Conservation (phyloP, 2,797 vertebrate species). For the Synanceia verrucosa region DNA sequence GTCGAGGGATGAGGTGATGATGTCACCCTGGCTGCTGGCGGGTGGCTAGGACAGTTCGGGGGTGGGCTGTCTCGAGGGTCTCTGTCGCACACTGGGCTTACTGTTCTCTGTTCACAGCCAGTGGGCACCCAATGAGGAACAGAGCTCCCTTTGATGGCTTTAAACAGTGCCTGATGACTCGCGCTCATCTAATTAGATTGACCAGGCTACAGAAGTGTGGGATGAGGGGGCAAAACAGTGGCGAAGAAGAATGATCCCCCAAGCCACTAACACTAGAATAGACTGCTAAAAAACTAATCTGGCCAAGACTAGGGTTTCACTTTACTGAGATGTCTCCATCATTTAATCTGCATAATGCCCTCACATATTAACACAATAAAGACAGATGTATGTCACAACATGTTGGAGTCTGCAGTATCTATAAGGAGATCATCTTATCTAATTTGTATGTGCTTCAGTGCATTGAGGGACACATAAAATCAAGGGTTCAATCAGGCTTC, state of each 20-base stretch:
- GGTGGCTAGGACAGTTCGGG: conserved; percentile 49
- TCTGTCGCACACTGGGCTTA: conserved; percentile 72
- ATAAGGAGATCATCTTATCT: neutral
- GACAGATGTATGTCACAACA: conserved; percentile 14
- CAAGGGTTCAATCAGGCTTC: neutral
- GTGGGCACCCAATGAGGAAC: conserved; percentile 78
- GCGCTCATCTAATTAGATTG: conserved; percentile 83
- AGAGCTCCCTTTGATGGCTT: conserved; percentile 84
- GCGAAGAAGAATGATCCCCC: conserved; percentile 59
- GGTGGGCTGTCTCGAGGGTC: conserved; percentile 66
- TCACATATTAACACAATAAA: conserved; percentile 41
- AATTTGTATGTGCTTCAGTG: neutral
- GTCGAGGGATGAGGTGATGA: conserved; percentile 79
- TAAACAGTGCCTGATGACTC: conserved; percentile 86
- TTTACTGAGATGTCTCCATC: conserved; percentile 28
- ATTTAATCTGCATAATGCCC: conserved; percentile 13
- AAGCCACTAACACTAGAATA: conserved; percentile 44
- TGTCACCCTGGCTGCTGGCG: conserved; percentile 76
- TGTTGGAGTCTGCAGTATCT: neutral
- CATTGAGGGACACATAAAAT: neutral
- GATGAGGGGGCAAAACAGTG: conserved; percentile 43
- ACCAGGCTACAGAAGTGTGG: conserved; percentile 65
- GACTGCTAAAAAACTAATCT: conserved; percentile 44
- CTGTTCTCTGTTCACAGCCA: conserved; percentile 81
- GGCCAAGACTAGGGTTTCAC: conserved; percentile 10